Evolutionary conservation across 2,797 vertebrate genomes (phyloP), one percentile per base, ranked within the genome.

Genomic region (Diplodus puntazzo): DNA sequence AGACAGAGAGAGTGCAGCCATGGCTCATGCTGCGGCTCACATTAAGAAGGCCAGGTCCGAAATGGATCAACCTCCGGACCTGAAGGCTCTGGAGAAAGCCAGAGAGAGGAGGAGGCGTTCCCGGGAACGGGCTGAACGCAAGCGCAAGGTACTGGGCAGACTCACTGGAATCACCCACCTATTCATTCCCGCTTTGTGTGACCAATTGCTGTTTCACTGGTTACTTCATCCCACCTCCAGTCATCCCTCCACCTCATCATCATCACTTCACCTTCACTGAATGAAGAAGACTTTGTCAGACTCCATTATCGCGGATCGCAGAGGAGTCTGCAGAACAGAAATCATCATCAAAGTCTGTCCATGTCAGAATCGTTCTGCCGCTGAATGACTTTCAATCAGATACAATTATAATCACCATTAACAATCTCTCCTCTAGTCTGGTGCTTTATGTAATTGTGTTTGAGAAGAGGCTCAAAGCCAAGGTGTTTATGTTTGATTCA

Each of bases 11-110:
- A 61, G 89, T 13, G 61, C 82, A 78, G 66, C 70, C 87, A 99
- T 99, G 98, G 98, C 98, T 95, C 98, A 99, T 1, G 98, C 98
- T 0, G 98, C 98, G 0, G 96, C 98, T 87, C 97, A 97, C 86
- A 96, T 99, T 92, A 99, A 99, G 95, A 99, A 99, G 96, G 97
- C 97, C 94, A 93, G 98, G 58, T 89, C 90, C 34, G 94, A 95
- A 93, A 93, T 95, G 93, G 97, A 99, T 63, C 91, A 95, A 2
- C 95, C 96, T 75, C 95, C 97, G 18, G 97, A 98, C 79, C 87
- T 95, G 79, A 98, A 99, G 86, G 97, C 96, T 79, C 94, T 97
- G 92, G 96, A 97, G 87, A 97, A 96, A 91, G 97, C 96, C 70
- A 95, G 88, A 68, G 97, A 99, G 89, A 96, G 96, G 77, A 97